These are phyloP conservation scores for Pachydiplax longipennis DNA, from an alignment of 2,888 invertebrate species.

Conservation along the genomic window DNA sequence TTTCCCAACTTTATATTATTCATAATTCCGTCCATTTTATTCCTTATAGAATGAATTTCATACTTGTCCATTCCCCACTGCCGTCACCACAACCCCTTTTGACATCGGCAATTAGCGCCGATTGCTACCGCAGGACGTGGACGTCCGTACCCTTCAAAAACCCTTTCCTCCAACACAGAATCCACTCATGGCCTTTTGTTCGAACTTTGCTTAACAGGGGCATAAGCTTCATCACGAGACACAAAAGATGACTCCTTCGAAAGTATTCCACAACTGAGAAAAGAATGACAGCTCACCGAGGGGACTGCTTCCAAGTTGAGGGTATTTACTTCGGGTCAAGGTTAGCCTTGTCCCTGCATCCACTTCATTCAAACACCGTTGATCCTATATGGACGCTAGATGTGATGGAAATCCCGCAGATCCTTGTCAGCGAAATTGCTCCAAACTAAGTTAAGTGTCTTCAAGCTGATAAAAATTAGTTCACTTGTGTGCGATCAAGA, in stretches of 20 bases:
- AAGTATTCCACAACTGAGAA: background rate
- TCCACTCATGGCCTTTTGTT: background rate
- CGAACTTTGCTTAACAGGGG: background rate
- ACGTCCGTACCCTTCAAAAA: background rate
- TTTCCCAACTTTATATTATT: too few species aligned
- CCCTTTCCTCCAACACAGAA: background rate
- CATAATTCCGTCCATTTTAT: too few species aligned
- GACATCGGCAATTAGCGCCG: background rate
- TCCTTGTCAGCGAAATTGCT: too few species aligned
- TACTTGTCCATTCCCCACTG: background rate
- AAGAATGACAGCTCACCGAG: background rate
- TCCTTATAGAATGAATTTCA: too few species aligned
- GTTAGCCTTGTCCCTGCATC: too few species aligned
- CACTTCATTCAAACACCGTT: too few species aligned
- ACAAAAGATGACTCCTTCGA: background rate
- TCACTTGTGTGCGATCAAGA: too few species aligned
- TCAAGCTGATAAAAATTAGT: too few species aligned
- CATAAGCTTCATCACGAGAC: background rate
- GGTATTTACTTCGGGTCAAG: too few species aligned
- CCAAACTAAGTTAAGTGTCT: too few species aligned
- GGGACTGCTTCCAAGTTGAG: background rate
- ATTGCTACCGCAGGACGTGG: background rate
- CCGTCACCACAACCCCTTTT: background rate
- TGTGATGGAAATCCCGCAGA: too few species aligned
- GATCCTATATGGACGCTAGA: too few species aligned